Evolutionary conservation across 1,140 invertebrate species (phyloP).

Genomic region (Ctenoplectra terminalis): DNA sequence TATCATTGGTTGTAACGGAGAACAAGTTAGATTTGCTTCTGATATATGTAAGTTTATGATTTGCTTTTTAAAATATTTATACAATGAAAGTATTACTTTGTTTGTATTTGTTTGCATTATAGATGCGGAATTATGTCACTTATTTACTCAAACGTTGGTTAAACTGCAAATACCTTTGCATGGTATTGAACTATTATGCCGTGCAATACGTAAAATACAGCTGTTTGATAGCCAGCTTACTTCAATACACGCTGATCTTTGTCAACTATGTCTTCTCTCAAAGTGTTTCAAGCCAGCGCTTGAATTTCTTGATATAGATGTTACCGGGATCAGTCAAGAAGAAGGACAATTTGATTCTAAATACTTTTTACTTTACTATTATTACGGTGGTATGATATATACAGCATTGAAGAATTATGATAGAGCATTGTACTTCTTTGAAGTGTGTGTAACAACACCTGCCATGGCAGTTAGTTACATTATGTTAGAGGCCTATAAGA

Average conservation of each 20-base stretch:
- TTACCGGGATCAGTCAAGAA: slow-evolving; percentile 95
- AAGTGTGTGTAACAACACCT: slow-evolving; percentile 96
- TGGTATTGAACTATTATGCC: slow-evolving; percentile 92
- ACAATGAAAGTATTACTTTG: background rate
- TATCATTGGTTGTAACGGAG: slow-evolving; percentile 91
- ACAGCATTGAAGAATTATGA: slow-evolving; percentile 96
- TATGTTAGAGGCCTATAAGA: slow-evolving; percentile 98
- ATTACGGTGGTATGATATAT: slow-evolving; percentile 99
- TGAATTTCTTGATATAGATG: slow-evolving; percentile 94
- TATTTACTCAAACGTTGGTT: slow-evolving; percentile 90
- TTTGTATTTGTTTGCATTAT: slow-evolving; percentile 60
- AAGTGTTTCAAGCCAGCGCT: slow-evolving; percentile 97
- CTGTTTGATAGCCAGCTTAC: slow-evolving; percentile 94
- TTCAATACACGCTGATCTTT: slow-evolving; percentile 96
- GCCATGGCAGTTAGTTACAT: slow-evolving; percentile 97
- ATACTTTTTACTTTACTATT: slow-evolving; percentile 97
- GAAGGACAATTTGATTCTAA: slow-evolving; percentile 94
- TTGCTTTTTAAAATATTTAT: background rate
- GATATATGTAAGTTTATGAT: slow-evolving; percentile 89
- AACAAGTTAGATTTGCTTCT: slow-evolving; percentile 93
- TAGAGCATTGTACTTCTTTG: slow-evolving; percentile 96
- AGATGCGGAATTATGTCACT: slow-evolving; percentile 95
- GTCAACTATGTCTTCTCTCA: slow-evolving; percentile 94
- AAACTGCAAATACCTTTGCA: slow-evolving; percentile 90
- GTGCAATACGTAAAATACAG: slow-evolving; percentile 95